A percentile compares a stretch with the other conserved stretches of the same genome.
These are phyloP conservation scores for Zhengitettix transpicula DNA, from an alignment of 2,888 invertebrate species.

Conservation along the genomic window DNA sequence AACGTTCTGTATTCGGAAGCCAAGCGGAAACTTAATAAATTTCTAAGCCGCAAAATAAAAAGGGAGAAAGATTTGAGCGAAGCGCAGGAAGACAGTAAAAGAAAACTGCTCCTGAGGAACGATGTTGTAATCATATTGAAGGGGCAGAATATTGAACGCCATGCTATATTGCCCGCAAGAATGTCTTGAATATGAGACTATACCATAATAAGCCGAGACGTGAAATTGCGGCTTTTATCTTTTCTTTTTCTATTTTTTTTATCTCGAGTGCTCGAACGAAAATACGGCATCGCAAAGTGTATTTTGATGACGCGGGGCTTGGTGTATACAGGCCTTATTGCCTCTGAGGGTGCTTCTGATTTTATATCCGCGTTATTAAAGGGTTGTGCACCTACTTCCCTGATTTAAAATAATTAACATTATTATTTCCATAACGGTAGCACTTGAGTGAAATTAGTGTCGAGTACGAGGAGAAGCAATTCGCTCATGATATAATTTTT, in stretches of 20 bases:
- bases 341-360: background rate
- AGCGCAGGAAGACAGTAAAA: background rate
- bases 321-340: no score
- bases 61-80: background rate
- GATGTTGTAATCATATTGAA: background rate
- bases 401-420: background rate
- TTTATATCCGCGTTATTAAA: background rate
- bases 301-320: background rate
- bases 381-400: background rate
- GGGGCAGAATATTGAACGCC: background rate
- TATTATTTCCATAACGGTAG: no score
- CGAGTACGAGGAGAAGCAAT: no score
- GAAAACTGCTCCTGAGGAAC: background rate
- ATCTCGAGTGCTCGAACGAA: background rate
- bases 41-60: background rate
- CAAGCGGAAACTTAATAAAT: background rate
- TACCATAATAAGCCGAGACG: background rate
- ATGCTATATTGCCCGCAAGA: background rate
- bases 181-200: background rate
- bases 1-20: background rate
- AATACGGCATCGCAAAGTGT: background rate
- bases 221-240: background rate
- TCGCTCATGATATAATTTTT: no score
- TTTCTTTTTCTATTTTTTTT: background rate
- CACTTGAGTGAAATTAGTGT: no score